phyloP scores from a whole-genome alignment of 1,140 invertebrate genomes.

The Aethina tumida region DNA sequence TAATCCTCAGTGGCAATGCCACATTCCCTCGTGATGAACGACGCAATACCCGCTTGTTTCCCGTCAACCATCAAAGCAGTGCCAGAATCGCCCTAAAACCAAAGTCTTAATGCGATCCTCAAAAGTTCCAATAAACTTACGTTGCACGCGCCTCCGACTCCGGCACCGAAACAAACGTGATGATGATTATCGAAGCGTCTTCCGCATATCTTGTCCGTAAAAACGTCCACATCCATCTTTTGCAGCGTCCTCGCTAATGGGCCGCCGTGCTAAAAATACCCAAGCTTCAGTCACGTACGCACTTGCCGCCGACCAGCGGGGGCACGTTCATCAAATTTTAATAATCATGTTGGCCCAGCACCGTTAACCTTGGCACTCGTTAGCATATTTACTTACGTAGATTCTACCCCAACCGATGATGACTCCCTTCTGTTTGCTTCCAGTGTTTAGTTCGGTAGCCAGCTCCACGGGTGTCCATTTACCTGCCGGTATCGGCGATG shows the following conservation, averaged over 20 bases:
- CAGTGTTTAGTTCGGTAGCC: slow-evolving; percentile 11
- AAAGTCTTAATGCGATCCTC: neutral
- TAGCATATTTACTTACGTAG: slow-evolving; percentile 11
- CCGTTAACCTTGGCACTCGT: too few species aligned
- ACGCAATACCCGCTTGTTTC: slow-evolving; percentile 16
- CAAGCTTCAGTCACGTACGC: slow-evolving; percentile 3
- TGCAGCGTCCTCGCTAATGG: slow-evolving; percentile 12
- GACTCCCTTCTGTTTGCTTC: slow-evolving; percentile 8
- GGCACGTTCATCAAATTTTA: too few species aligned
- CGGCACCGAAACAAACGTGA: slow-evolving; percentile 18
- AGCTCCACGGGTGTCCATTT: slow-evolving; percentile 14
- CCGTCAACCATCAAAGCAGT: slow-evolving; percentile 13
- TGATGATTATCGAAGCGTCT: slow-evolving; percentile 8
- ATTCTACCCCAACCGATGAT: slow-evolving; percentile 18
- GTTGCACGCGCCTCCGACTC: slow-evolving; percentile 15
- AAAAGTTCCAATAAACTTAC: slow-evolving; percentile 8
- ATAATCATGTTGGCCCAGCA: too few species aligned
- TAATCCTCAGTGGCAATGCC: slow-evolving; percentile 11
- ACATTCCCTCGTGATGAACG: slow-evolving; percentile 16
- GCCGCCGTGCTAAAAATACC: slow-evolving; percentile 11
- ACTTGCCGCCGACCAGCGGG: too few species aligned
- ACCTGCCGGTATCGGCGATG: slow-evolving; percentile 9
- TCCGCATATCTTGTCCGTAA: slow-evolving; percentile 11
- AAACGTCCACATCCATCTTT: slow-evolving; percentile 15
- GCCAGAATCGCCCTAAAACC: slow-evolving; percentile 18